These are phyloP conservation scores for Diuraphis noxia DNA, from an alignment of 1,140 invertebrate species.

Conservation along the genomic window DNA sequence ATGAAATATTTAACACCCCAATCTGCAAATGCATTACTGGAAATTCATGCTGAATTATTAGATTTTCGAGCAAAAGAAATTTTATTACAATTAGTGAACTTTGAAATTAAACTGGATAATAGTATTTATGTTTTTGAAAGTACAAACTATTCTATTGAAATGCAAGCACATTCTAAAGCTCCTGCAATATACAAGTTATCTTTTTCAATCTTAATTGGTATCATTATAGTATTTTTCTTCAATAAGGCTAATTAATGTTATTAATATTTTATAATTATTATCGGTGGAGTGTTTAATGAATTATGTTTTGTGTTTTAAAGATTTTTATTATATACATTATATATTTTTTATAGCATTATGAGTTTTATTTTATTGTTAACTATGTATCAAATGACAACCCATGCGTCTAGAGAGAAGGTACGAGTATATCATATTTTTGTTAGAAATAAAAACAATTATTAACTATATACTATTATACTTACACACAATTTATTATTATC, in stretches of 20 bases:
- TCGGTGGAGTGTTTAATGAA: not conserved
- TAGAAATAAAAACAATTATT: not conserved
- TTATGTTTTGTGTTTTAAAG: not conserved
- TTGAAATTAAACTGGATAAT: not conserved
- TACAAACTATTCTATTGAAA: not conserved
- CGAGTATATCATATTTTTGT: not conserved
- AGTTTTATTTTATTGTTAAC: not conserved
- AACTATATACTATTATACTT: too few relatives aligned
- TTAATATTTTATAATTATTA: not conserved
- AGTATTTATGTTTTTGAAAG: not conserved
- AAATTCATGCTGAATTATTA: slow-evolving; percentile 37
- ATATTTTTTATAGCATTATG: not conserved
- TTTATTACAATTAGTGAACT: not conserved
- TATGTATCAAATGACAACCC: not conserved
- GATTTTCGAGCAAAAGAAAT: not conserved
- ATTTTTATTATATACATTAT: not conserved
- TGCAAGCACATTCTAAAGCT: slow-evolving; percentile 17
- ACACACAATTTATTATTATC: too few relatives aligned
- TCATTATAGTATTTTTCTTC: slow-evolving; percentile 13
- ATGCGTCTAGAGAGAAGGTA: not conserved
- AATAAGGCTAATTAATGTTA: not conserved
- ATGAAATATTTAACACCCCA: slow-evolving; percentile 19
- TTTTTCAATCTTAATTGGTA: not conserved
- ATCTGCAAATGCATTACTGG: slow-evolving; percentile 8
- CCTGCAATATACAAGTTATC: not conserved